Percentiles rank a stretch among this genome's conserved stretches.
Evolutionary conservation across 1,140 invertebrate genomes (phyloP).

Genomic region (Ceratina japonica): DNA sequence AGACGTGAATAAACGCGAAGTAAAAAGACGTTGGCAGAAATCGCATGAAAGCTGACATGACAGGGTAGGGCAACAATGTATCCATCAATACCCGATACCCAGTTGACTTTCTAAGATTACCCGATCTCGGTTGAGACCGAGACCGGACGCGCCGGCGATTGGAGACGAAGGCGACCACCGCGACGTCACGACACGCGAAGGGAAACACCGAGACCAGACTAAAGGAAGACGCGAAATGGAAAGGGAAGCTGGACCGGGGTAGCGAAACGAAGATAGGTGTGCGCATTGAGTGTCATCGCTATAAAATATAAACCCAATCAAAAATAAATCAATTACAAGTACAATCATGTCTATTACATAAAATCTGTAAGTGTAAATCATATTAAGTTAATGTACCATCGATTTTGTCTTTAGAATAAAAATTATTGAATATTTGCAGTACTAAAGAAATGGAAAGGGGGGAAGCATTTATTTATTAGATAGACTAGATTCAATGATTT

Average conservation of each 20-base stretch:
- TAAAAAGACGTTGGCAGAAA: conserved; percentile 22
- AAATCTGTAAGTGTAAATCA: not conserved
- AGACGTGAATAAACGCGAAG: not conserved
- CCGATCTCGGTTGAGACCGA: conserved; percentile 28
- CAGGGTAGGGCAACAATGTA: conserved; percentile 26
- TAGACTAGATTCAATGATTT: too few relatives aligned
- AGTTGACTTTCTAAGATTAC: conserved; percentile 54
- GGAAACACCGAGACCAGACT: conserved; percentile 21
- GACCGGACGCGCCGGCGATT: conserved; percentile 25
- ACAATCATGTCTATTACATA: too few relatives aligned
- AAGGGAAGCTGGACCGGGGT: not conserved
- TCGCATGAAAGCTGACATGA: conserved; percentile 25
- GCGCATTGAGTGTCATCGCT: too few relatives aligned
- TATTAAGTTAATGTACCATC: too few relatives aligned
- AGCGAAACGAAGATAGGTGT: not conserved
- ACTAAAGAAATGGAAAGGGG: too few relatives aligned
- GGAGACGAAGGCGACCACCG: conserved; percentile 23
- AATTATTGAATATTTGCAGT: too few relatives aligned
- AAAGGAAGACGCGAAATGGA: not conserved
- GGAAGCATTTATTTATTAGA: too few relatives aligned
- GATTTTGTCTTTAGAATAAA: too few relatives aligned
- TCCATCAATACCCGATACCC: conserved; percentile 40
- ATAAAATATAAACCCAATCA: too few relatives aligned
- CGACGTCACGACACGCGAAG: conserved; percentile 20
- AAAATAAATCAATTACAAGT: too few relatives aligned